phyloP scores from a whole-genome alignment of 2,113 vertebrate species.

The Neolamprologus longior region DNA sequence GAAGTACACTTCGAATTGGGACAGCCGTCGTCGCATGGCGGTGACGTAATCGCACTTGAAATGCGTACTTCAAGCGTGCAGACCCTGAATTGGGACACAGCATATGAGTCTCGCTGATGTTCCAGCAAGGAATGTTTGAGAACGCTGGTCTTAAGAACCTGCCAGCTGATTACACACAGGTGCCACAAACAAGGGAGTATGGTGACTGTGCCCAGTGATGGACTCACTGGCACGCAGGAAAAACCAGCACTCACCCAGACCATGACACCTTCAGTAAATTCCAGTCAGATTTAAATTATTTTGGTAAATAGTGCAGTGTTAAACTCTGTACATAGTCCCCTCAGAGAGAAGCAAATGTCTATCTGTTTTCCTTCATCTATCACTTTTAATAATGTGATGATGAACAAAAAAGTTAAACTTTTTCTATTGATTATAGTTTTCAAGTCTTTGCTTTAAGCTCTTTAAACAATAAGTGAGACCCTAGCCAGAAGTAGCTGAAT shows the following conservation, averaged over 20 bases:
- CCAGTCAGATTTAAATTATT: not conserved
- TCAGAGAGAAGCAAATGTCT: not conserved
- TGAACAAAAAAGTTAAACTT: not conserved
- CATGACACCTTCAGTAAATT: not conserved
- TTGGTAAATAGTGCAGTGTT: not conserved
- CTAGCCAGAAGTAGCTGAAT: not conserved
- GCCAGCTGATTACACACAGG: not conserved
- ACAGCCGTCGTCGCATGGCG: too few species aligned
- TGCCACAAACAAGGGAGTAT: not conserved
- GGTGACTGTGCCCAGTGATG: not conserved
- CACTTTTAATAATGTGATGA: not conserved
- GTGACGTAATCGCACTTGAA: too few species aligned
- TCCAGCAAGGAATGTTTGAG: not conserved
- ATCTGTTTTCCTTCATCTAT: not conserved
- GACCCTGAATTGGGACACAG: too few species aligned
- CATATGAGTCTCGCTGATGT: not conserved
- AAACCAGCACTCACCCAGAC: not conserved
- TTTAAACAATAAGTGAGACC: not conserved
- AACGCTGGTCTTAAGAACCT: not conserved
- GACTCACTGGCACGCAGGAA: not conserved
- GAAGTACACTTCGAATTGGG: too few species aligned
- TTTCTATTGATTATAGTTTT: not conserved
- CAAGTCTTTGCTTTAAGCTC: not conserved
- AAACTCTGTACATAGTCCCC: not conserved
- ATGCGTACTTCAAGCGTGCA: too few species aligned